A percentile compares a stretch with the other conserved stretches of the same genome.
Evolutionary conservation across 2,888 invertebrate genomes (phyloP).

Genomic region (Caenorhabditis sp.): DNA sequence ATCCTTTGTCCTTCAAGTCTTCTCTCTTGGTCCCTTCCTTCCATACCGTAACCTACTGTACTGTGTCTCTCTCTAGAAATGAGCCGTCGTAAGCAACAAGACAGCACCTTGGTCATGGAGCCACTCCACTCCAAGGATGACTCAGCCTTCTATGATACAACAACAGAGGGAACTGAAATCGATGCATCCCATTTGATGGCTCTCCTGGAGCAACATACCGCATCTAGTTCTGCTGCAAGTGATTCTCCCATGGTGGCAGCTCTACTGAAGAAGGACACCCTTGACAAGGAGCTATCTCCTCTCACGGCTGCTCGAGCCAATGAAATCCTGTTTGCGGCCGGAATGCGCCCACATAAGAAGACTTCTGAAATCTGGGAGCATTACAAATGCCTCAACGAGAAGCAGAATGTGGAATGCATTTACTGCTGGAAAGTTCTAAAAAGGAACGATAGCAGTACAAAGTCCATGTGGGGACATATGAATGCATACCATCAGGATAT

Average conservation of each 20-base stretch:
- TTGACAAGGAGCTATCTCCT: slow-evolving; percentile 24
- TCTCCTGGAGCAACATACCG: slow-evolving; percentile 47
- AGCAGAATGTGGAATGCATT: slow-evolving; percentile 76
- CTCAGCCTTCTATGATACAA: slow-evolving; percentile 34
- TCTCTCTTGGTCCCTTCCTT: not conserved
- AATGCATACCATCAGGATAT: slow-evolving; percentile 77
- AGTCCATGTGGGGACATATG: slow-evolving; percentile 80
- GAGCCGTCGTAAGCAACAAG: slow-evolving; percentile 57
- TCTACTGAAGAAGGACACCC: slow-evolving; percentile 5
- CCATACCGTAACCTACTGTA: not conserved
- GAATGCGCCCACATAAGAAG: slow-evolving; percentile 66
- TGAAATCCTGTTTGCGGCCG: slow-evolving; percentile 62
- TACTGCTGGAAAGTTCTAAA: slow-evolving; percentile 78
- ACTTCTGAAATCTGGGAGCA: slow-evolving; percentile 80
- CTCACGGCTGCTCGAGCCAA: slow-evolving; percentile 43
- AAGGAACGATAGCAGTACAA: slow-evolving; percentile 76
- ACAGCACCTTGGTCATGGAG: slow-evolving; percentile 40
- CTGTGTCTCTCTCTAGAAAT: slow-evolving; percentile 14
- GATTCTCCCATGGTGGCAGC: not conserved
- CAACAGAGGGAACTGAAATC: slow-evolving; percentile 17
- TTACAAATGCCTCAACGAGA: slow-evolving; percentile 70
- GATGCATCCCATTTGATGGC: slow-evolving; percentile 59
- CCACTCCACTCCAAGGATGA: slow-evolving; percentile 33
- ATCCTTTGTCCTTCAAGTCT: slow-evolving; percentile 3
- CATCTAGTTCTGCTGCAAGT: not conserved